Evolutionary conservation across 2,888 invertebrate species (phyloP), one percentile per base, ranked within the genome.

Genomic region (Agrilus biguttatus): DNA sequence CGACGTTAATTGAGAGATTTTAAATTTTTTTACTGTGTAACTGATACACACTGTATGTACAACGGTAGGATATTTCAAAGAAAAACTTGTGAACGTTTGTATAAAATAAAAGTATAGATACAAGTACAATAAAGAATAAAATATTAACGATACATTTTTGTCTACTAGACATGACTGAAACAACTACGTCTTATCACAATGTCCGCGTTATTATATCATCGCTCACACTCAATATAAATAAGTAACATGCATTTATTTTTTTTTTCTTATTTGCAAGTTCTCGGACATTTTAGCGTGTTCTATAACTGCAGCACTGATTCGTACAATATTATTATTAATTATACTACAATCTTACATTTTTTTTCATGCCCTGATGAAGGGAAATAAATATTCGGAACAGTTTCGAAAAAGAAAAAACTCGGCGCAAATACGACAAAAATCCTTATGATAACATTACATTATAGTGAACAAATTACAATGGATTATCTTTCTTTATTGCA

Each of bases 171-270:
- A 64, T 63, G 64, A 63, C 64, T 63, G 54, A 55, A 51, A 52
- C 58, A 62, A 60, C 59, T 63, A 63, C 56, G 44, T 63, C 62
- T 64, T 64, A 64, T 64, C 64, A 64, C 64, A 65, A 64, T 63
- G 64, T 64, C 63, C 61, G 62, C 61, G 63, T 61, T 59, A 28
- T 28, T 28, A 28, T 28, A 44, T 54, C 53, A 55, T 54, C 59
- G 56, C 58, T 58, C 63, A 63, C 63, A 64, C 62, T 64, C 63
- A 63, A 61, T 63, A 65, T 63, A 65, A 65, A 65, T 64, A 63
- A 65, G 62, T 64, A 65, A 64, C 64, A 65, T 64, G 62, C 62
- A 65, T 57, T 54, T 60, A 59, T 59, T 62, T 61, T 58, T 55
- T 52, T 56, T 55, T 56, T 48, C 45, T 45, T 49, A 41, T 41